Evolutionary conservation across 23 tunicate genomes (phyloP).

Genomic region (Halocynthia roretzi): DNA sequence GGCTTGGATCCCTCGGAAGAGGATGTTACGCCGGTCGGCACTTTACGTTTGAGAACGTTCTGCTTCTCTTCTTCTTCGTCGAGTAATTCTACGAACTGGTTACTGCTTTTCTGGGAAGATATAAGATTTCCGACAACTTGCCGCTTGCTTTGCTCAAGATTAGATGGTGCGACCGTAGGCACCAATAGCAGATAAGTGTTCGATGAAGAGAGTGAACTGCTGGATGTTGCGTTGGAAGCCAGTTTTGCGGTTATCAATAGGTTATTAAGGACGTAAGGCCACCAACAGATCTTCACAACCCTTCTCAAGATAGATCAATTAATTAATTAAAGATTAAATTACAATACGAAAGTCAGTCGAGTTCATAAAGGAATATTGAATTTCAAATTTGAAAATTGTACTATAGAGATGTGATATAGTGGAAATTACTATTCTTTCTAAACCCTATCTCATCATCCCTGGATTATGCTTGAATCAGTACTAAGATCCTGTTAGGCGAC

Average conservation of each 20-base stretch:
- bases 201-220: constrained; percentile 51
- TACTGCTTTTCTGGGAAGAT: constrained; percentile 25
- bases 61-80: constrained; percentile 72
- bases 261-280: too few relatives aligned
- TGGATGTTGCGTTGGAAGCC: constrained; percentile 74
- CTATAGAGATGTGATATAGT: too few relatives aligned
- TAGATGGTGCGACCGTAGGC: constrained; percentile 85
- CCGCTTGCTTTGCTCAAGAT: constrained; percentile 80
- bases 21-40: constrained; percentile 32
- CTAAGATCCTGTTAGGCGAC: too few relatives aligned
- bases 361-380: too few relatives aligned
- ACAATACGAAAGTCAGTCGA: too few relatives aligned
- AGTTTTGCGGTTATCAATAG: constrained; percentile 31
- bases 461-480: too few relatives aligned
- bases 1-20: constrained; percentile 19
- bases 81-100: constrained; percentile 44
- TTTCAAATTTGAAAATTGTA: too few relatives aligned
- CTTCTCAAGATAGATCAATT: too few relatives aligned
- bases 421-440: too few relatives aligned
- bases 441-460: too few relatives aligned
- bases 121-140: constrained; percentile 84
- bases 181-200: constrained; percentile 81
- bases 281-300: too few relatives aligned
- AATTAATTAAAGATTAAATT: too few relatives aligned
- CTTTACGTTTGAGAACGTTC: constrained; percentile 64